Evolutionary conservation across 2,888 invertebrate genomes (phyloP), one percentile per base, ranked within the genome.

Genomic region (Dromius quadrimaculatus): DNA sequence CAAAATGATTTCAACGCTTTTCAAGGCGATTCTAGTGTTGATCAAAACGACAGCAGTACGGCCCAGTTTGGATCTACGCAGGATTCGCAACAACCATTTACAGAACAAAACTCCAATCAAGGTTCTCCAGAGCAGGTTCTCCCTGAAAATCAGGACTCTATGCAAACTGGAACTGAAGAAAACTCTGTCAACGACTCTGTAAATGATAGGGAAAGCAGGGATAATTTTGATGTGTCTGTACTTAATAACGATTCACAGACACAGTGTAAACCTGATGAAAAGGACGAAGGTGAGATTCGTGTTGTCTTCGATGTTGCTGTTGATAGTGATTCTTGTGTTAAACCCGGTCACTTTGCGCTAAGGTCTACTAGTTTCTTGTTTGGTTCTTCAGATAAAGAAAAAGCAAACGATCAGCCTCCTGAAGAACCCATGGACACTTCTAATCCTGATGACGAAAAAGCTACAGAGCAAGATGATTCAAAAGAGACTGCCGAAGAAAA

Each of bases 201-300:
- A 9, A 43, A 28, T 11, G 59, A 45, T 4, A 41, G 32, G 28
- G 68, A 66, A n/a, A 41, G 41, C 13, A 38, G 22, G 8, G 66
- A 68, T 23, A 23, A 43, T 28, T 68, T 68, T 32, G 68, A 68
- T 22, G 65, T 54, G 34, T 38, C 57, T n/a, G 57, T 68, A 5
- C 47, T 68, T 22, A 59, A 68, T 43, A 68, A 57, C 32, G 68
- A 68, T 45, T 68, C 68, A 17, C 68, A 68, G 34, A 68, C 68
- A 34, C 66, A 68, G 11, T 17, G 32, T 45, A 68, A 68, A 45
- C 68, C 68, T n/a, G 59, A 54, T 28, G 68, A 68, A 11, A 68
- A 59, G 28, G 45, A 59, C 34, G 68, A 68, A 41, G 66, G 57
- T 64, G 41, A 62, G 59, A 36, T 19, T 57, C 15, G 19, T 57